phyloP scores from a whole-genome alignment of 2,797 vertebrate genomes.

The Aphelocoma californica region DNA sequence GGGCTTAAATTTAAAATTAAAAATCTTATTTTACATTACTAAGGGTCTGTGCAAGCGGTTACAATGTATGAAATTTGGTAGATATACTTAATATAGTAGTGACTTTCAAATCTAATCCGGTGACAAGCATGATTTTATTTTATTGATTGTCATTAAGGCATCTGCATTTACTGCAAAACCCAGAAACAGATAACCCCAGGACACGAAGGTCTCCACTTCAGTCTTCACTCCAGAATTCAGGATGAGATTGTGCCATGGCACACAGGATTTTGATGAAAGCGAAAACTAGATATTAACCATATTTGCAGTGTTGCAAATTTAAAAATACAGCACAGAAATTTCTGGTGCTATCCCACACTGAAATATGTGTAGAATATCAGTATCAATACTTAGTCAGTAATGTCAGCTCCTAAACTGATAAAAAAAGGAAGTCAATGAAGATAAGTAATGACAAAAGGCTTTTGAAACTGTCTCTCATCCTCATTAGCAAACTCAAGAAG shows the following conservation, averaged over 20 bases:
- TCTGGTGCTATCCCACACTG: neutral
- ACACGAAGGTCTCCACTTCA: neutral
- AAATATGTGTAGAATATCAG: neutral
- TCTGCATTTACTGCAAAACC: neutral
- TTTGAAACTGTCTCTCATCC: neutral
- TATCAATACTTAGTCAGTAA: neutral
- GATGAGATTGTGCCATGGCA: neutral
- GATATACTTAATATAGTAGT: neutral
- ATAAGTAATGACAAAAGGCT: neutral
- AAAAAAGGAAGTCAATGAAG: neutral
- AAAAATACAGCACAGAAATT: neutral
- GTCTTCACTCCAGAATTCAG: neutral
- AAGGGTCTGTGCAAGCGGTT: neutral
- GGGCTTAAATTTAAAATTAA: neutral
- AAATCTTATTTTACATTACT: neutral
- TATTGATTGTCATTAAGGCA: neutral
- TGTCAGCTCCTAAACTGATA: accelerated
- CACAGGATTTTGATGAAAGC: neutral
- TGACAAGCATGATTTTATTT: neutral
- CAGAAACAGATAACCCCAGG: neutral
- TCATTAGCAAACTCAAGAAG: neutral
- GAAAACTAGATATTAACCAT: neutral
- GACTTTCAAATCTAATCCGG: neutral
- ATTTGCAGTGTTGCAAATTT: neutral
- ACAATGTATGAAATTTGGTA: neutral